Evolutionary conservation across 2,113 vertebrate genomes (phyloP), one percentile per base, ranked within the genome.

Genomic region (Dipodomys spectabilis): DNA sequence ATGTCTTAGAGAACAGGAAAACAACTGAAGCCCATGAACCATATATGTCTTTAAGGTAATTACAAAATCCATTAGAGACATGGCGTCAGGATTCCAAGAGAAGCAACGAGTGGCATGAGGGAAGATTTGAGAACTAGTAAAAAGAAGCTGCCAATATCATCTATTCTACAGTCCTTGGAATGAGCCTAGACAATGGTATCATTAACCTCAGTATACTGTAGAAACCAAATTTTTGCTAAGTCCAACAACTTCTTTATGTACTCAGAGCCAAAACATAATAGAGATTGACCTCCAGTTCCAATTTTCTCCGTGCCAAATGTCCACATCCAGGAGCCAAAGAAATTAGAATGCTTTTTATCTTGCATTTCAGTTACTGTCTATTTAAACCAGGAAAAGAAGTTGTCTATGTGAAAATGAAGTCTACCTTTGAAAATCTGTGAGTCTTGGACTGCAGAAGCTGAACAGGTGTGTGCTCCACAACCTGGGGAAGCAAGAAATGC

Each of bases 271-370:
- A 83, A 53, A 72, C 28, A 19, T 16, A 32, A 20, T 67, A 10
- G 7, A 53, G 30, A 83, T 0, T 16, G 1, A 0, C 6, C 6
- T 49, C 18, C 57, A 44, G 62, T 1, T 6, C 16, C n/a, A 45
- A 64, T 67, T 8, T 67, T 80, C 19, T 45, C 30, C 8, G 35
- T 12, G 35, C 6, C 25, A 53, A 23, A 7, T 32, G 57, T 15
- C 39, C 28, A 11, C 8, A 80, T 28, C 30, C 16, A 30, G n/a
- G 65, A 83, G 68, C 7, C 27, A 62, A 45, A 60, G 22, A 30
- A 53, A 25, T 62, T 22, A 27, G 69, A 73, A 13, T 35, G 13
- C 9, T 35, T 39, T 67, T 71, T 2, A 82, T 4, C 39, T 39
- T 22, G 7, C 6, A 64, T 81, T 75, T 53, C 15, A 35, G 18